Base-by-base conservation (phyloP, 2,888 invertebrate genomes). In the Cosmia trapezina region DNA sequence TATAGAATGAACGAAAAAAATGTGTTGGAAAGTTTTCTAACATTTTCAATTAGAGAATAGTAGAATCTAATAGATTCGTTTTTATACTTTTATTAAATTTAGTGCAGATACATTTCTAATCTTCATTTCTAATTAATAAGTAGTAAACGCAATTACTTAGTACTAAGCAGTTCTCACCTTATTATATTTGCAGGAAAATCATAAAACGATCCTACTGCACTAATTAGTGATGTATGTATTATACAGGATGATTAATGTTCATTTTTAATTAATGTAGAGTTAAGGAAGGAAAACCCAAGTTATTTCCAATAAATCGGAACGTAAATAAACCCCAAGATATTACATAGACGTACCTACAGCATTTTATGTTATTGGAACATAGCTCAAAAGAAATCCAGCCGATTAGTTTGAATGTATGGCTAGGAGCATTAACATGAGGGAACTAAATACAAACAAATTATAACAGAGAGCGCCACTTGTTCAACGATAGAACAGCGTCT, bases 281-380 rank as follows among this genome's bases (percentile, higher is more conserved):
- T 28, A 49, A 78, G 78, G 78, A 78, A 78, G 81, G 81, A 81
- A 78, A 78, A 63, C 49, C 45, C 53, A 41, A 57, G 81, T 70
- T 78, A 81, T 81, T 81, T 66, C 19, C 67, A 80, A 60, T 80
- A 57, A 73, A 60, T 53, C 47, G 17, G 53, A 49, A 33, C 73
- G 17, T n/a, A 37, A 63, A 63, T 51, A 69, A 71, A 59, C 62
- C 63, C 51, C 19, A 63, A 71, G 33, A 62, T 53, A 57, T 49
- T 4, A 11, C 5, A 41, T 47, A 69, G 22, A 33, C 28, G n/a
- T 53, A 53, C 0, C 14, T 37, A 37, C 4, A 37, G 37, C 37
- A 37, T 37, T 14, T 56, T 57, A 41, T 33, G 14, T 5, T 59
- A 59, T 53, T 53, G 14, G 14, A 63, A 53, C 14, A 5, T 7